phyloP scores from a whole-genome alignment of 2,113 vertebrate genomes.

The Talpa occidentalis region DNA sequence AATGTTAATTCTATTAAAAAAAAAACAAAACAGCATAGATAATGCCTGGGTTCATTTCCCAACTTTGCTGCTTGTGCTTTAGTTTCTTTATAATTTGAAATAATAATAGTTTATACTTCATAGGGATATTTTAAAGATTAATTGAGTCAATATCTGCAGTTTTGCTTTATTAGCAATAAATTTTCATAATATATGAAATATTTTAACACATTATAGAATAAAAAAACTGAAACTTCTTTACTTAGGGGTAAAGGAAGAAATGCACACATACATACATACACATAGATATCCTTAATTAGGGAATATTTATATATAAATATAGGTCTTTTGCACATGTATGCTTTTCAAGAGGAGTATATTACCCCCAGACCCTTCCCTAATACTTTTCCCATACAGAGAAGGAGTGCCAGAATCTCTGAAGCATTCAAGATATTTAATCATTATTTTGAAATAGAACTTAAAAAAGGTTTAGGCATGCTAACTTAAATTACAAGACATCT shows the following conservation, averaged over 20 bases:
- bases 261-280: too few relatives aligned
- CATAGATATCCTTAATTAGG: neutral
- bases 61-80: neutral
- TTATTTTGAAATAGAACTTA: constrained; percentile 2
- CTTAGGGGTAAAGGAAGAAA: too few relatives aligned
- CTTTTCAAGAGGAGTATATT: neutral
- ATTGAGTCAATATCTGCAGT: neutral
- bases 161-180: neutral
- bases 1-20: too few relatives aligned
- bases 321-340: neutral
- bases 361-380: neutral
- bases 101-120: neutral
- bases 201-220: neutral
- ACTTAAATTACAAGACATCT: neutral
- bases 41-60: neutral
- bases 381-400: neutral
- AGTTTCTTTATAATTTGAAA: neutral
- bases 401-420: neutral
- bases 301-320: neutral
- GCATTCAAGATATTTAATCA: neutral
- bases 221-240: neutral
- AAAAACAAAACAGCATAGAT: neutral
- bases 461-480: neutral
- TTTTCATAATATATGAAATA: neutral
- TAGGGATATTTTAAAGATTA: neutral